Evolutionary conservation across 2,797 vertebrate species (phyloP).

Genomic region (Siniperca obscura): DNA sequence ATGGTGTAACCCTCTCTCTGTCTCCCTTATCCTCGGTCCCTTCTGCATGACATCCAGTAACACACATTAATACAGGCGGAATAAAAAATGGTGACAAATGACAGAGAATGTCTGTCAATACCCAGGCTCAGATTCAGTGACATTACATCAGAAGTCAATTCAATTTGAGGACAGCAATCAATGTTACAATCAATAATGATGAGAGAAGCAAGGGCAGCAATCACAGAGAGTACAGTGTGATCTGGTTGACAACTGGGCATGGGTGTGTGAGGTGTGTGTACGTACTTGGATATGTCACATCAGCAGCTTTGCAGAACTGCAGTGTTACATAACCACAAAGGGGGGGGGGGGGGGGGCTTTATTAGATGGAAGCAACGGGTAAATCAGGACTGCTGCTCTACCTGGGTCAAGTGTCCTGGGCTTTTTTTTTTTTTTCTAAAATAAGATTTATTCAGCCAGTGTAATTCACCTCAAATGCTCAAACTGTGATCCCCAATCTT

Average conservation of each 20-base stretch:
- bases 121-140: constrained; percentile 1
- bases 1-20: constrained; percentile 65
- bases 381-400: constrained; percentile 31
- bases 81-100: neutral
- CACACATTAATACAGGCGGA: neutral
- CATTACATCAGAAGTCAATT: constrained; percentile 20
- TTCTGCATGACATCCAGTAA: constrained; percentile 42
- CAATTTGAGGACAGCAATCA: constrained; percentile 31
- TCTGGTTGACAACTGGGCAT: constrained; percentile 49
- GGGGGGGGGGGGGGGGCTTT: constrained; percentile 3
- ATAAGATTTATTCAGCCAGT: neutral
- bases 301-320: constrained; percentile 84
- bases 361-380: constrained; percentile 21
- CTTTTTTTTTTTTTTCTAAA: constrained; percentile 7
- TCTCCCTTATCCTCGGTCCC: constrained; percentile 41
- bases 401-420: constrained; percentile 17
- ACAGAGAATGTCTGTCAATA: neutral
- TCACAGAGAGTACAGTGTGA: constrained; percentile 51
- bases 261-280: constrained; percentile 41
- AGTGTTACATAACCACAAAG: constrained; percentile 79
- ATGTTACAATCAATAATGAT: constrained; percentile 44
- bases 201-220: constrained; percentile 37
- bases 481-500: constrained; percentile 26
- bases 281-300: constrained; percentile 78
- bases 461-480: neutral